phyloP scores from a whole-genome alignment of 2,888 invertebrate genomes.

The Eupeodes luniger region DNA sequence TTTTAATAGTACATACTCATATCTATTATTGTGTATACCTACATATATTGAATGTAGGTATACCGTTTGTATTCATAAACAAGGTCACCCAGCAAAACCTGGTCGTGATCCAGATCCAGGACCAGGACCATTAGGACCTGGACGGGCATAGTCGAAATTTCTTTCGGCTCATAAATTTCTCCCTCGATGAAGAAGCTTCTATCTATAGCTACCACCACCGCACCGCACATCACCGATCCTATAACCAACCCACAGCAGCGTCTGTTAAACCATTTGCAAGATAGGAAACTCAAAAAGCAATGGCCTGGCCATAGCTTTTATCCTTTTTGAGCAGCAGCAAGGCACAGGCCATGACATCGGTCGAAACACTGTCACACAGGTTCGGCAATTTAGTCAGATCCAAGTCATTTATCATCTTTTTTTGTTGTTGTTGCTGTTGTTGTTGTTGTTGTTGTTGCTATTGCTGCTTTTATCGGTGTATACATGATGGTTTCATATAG shows the following conservation, averaged over 20 bases:
- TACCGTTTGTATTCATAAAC: slow-evolving; percentile 12
- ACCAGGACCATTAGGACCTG: not conserved
- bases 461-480: slow-evolving; percentile 20
- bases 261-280: slow-evolving; percentile 22
- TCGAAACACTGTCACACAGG: slow-evolving; percentile 60
- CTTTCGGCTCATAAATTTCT: slow-evolving; percentile 64
- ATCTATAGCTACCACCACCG: not conserved
- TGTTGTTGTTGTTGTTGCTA: not conserved
- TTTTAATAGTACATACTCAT: slow-evolving; percentile 20
- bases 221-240: not conserved
- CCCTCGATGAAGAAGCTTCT: slow-evolving; percentile 37
- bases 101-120: too few relatives aligned
- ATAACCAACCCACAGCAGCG: not conserved
- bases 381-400: slow-evolving; percentile 68
- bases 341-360: slow-evolving; percentile 60
- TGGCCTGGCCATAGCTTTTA: slow-evolving; percentile 14
- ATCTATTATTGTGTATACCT: not conserved
- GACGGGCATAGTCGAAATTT: slow-evolving; percentile 51
- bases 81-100: slow-evolving; percentile 53
- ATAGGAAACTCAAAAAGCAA: slow-evolving; percentile 33
- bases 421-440: slow-evolving; percentile 15
- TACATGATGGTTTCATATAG: slow-evolving; percentile 10
- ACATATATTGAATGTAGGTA: not conserved
- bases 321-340: slow-evolving; percentile 25
- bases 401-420: slow-evolving; percentile 70